Conservation (phyloP, 23 tunicate species). For the Aplidium turbinatum region DNA sequence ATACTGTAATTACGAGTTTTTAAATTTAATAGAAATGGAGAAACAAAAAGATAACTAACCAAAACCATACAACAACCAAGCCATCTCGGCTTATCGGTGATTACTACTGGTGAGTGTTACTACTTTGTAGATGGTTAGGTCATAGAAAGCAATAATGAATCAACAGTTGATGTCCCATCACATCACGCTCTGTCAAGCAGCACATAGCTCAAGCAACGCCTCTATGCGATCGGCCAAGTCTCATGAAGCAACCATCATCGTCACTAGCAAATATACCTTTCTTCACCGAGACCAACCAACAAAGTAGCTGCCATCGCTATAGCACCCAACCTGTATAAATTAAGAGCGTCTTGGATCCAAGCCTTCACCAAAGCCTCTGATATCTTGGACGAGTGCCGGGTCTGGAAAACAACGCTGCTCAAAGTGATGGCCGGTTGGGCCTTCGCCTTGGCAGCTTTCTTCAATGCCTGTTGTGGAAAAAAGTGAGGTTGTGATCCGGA, state of each 20-base stretch:
- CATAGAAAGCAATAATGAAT: no score
- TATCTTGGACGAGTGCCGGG: background rate
- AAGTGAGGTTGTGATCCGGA: background rate
- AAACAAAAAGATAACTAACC: no score
- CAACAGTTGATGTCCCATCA: background rate
- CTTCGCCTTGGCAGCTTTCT: constrained; percentile 7
- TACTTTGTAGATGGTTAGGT: no score
- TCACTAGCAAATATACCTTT: no score
- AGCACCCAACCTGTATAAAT: constrained; percentile 77
- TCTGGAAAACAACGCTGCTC: constrained; percentile 29
- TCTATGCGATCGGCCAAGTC: background rate
- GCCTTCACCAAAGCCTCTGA: constrained; percentile 52
- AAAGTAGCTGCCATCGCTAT: background rate
- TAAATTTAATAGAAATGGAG: no score
- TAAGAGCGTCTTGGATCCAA: constrained; percentile 66
- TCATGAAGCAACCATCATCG: no score
- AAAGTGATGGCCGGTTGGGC: constrained; percentile 35
- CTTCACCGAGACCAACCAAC: no score
- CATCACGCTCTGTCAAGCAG: background rate
- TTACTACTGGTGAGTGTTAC: no score
- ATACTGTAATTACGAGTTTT: no score
- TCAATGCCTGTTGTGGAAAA: background rate
- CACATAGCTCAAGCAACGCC: background rate
- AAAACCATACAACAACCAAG: no score
- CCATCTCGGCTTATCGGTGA: no score